Conservation (phyloP, 2,888 invertebrate genomes). For the Schizotus pectinicornis region DNA sequence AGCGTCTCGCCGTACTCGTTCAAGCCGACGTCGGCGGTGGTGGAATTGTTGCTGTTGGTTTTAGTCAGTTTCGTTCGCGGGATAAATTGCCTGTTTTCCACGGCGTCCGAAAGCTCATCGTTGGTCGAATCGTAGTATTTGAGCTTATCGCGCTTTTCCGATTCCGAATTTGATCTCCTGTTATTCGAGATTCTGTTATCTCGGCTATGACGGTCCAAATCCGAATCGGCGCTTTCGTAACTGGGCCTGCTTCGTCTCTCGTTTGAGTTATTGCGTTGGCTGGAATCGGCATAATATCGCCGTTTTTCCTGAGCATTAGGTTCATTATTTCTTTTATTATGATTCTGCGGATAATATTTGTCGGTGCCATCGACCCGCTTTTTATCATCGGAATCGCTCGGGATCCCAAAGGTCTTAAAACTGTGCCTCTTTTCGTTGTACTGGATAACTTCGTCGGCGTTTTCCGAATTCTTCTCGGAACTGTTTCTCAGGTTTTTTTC, state of each 20-base stretch:
- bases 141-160: slow-evolving; percentile 45
- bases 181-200: slow-evolving; percentile 33
- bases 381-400: slow-evolving; percentile 50
- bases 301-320: slow-evolving; percentile 44
- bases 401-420: slow-evolving; percentile 54
- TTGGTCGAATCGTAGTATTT: slow-evolving; percentile 54
- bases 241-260: slow-evolving; percentile 50
- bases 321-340: slow-evolving; percentile 32
- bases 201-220: slow-evolving; percentile 41
- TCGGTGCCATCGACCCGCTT: slow-evolving; percentile 43
- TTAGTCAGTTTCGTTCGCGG: slow-evolving; percentile 76
- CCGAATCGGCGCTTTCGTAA: slow-evolving; percentile 55
- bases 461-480: slow-evolving; percentile 36
- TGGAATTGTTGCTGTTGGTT: slow-evolving; percentile 57
- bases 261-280: slow-evolving; percentile 35
- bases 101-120: slow-evolving; percentile 54
- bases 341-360: slow-evolving; percentile 36
- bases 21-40: slow-evolving; percentile 50
- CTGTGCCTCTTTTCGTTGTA: slow-evolving; percentile 45
- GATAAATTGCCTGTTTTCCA: slow-evolving; percentile 65
- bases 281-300: slow-evolving; percentile 45
- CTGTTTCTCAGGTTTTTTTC: slow-evolving; percentile 46
- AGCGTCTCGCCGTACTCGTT: slow-evolving; percentile 58
- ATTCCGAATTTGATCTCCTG: slow-evolving; percentile 35
- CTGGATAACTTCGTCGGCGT: slow-evolving; percentile 48